Evolutionary conservation across 2,113 vertebrate species (phyloP).

Genomic region (Sus scrofa): T2T-Sscrofa CM000819.6:123874501-123875000

Average conservation of each 20-base stretch:
- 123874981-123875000: too few relatives aligned
- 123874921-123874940: too few relatives aligned
- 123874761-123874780: not conserved
- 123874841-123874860: not conserved
- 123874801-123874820: not conserved
- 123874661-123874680: not conserved
- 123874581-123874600: not conserved
- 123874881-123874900: too few relatives aligned
- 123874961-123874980: too few relatives aligned
- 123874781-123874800: not conserved
- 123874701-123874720: slow-evolving; percentile 9
- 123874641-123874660: not conserved
- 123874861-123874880: too few relatives aligned
- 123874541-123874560: not conserved
- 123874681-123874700: not conserved
- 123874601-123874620: not conserved
- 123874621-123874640: not conserved
- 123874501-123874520: not conserved
- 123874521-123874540: not conserved
- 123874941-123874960: too few relatives aligned
- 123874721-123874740: not conserved
- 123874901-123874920: too few relatives aligned
- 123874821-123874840: not conserved
- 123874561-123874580: not conserved
- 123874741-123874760: not conserved